Percentiles rank a stretch among this genome's conserved stretches.
These are phyloP conservation scores for Parotocinclus haroldoi DNA, from an alignment of 2,797 vertebrate genomes.

Conservation along the genomic window DNA sequence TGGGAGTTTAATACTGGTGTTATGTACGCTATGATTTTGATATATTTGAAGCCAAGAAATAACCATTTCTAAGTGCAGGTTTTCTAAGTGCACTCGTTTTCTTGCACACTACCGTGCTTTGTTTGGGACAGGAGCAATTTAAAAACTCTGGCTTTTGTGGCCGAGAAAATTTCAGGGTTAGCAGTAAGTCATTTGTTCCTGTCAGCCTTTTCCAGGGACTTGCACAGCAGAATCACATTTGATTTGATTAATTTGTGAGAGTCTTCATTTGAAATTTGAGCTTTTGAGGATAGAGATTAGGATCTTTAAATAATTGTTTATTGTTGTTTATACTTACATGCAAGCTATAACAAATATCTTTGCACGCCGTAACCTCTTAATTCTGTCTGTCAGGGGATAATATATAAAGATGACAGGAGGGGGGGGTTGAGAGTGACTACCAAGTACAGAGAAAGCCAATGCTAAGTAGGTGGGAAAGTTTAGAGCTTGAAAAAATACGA, in stretches of 20 bases:
- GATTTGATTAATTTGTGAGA: neutral
- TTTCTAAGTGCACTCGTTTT: conserved; percentile 32
- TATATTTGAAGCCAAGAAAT: conserved; percentile 70
- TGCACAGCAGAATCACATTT: conserved; percentile 9
- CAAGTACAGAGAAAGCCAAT: neutral
- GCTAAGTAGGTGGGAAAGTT: conserved; percentile 11
- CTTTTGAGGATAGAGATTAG: too few relatives aligned
- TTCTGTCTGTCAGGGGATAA: conserved; percentile 8
- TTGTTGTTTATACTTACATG: neutral
- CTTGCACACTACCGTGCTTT: conserved; percentile 55
- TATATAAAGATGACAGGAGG: neutral
- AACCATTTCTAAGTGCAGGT: conserved; percentile 64
- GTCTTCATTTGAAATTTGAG: conserved; percentile 5
- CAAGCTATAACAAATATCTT: conserved; percentile 13
- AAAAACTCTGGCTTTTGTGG: conserved; percentile 26
- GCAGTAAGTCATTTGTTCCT: conserved; percentile 29
- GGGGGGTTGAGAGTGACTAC: neutral
- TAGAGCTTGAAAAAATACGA: too few relatives aligned
- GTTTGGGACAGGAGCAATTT: conserved; percentile 48
- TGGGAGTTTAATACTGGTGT: conserved; percentile 69
- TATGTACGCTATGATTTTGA: conserved; percentile 66
- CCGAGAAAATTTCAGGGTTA: conserved; percentile 47
- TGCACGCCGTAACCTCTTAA: conserved; percentile 6
- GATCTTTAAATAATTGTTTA: too few relatives aligned
- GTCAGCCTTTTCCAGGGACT: conserved; percentile 16